These are phyloP conservation scores for Heterodera filipjevi DNA, from an alignment of 2,888 invertebrate species.

Conservation along the genomic window DNA sequence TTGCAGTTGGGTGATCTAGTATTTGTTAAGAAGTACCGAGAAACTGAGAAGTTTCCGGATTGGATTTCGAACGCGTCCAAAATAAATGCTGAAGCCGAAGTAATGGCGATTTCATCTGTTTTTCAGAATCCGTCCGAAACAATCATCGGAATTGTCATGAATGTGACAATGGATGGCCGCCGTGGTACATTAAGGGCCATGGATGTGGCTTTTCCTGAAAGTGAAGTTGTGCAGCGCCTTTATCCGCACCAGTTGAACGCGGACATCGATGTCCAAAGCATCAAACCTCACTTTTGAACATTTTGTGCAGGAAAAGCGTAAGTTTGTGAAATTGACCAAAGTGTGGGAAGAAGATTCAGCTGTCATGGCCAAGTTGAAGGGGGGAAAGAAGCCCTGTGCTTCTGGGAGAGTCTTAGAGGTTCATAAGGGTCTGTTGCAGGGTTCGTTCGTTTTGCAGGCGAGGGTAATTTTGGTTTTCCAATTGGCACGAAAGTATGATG, in stretches of 20 bases:
- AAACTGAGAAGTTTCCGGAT: not conserved
- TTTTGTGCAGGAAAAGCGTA: not conserved
- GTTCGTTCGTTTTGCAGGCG: not conserved
- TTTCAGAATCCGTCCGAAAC: not conserved
- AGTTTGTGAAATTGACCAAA: conserved; percentile 10
- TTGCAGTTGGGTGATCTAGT: not conserved
- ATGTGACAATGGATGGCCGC: no score
- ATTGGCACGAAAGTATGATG: not conserved
- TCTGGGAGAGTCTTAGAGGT: not conserved
- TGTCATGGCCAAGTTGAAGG: not conserved
- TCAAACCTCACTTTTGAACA: not conserved
- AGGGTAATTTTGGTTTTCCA: not conserved
- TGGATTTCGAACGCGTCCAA: not conserved
- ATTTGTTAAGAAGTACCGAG: not conserved
- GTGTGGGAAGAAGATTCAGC: conserved; percentile 10
- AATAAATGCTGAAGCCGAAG: conserved; percentile 17
- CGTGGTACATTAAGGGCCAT: not conserved
- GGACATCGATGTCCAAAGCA: not conserved
- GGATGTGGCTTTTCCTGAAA: not conserved
- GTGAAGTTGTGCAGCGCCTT: not conserved
- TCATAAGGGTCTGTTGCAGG: not conserved
- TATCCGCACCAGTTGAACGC: not conserved
- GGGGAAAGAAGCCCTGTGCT: not conserved
- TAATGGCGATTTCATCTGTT: not conserved
- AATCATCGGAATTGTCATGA: not conserved